Percentiles rank a stretch among this genome's conserved stretches.
Evolutionary conservation across 2,113 vertebrate species (phyloP).

Genomic region (Gallinago undulata): DNA sequence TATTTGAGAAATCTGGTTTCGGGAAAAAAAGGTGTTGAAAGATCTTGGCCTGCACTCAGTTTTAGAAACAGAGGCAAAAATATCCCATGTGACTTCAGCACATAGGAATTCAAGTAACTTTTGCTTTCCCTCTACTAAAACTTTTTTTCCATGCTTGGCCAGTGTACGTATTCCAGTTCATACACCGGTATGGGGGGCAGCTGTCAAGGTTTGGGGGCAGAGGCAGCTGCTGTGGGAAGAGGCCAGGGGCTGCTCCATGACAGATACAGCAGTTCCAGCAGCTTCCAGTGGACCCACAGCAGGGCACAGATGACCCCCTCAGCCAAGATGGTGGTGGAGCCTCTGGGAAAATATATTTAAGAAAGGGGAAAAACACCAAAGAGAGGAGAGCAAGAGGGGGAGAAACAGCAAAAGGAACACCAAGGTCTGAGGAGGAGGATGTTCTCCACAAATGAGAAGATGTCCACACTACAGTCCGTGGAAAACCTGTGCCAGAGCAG

Average conservation of each 20-base stretch:
- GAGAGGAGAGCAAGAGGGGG: neutral
- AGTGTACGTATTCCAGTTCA: neutral
- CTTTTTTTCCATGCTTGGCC: neutral
- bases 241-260: neutral
- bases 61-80: neutral
- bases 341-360: neutral
- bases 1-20: neutral
- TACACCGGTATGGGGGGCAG: too few relatives aligned
- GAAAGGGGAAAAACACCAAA: neutral
- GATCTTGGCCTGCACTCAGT: neutral
- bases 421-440: neutral
- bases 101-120: neutral
- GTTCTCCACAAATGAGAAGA: neutral
- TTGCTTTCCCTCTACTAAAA: neutral
- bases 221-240: neutral
- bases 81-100: neutral
- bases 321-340: fast-evolving
- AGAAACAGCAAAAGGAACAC: neutral
- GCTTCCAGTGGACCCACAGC: fast-evolving
- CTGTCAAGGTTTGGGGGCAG: neutral
- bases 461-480: neutral
- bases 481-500: neutral
- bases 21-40: neutral
- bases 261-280: neutral
- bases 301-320: neutral